Base-by-base conservation (phyloP, 2,888 invertebrate species). In the Idaea dimidiata region DNA sequence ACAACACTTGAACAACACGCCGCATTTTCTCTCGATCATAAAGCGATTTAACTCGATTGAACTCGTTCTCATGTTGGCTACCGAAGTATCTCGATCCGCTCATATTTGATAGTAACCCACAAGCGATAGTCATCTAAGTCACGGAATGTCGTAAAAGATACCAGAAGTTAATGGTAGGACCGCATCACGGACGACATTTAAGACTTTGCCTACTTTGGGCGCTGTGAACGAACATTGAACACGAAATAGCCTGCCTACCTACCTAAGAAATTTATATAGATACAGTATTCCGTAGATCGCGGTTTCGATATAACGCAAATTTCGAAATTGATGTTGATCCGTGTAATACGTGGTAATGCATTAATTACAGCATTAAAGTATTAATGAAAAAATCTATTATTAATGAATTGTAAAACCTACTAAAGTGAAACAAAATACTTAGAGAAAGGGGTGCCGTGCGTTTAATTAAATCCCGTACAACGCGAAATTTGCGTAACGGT, bases 131-230 rank as follows among this genome's bases (percentile, higher is more conserved):
- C 43, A 43, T 43, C 43, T 43, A 43, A 43, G 43, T 43, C 43
- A 43, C 43, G 43, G 10, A 43, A 43, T 43, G 76, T 72, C 77
- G 68, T 81, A 79, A 81, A 79, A 76, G 72, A 76, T 77, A 74
- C 74, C 76, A 74, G 75, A 69, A 75, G 77, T 72, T 76, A 71
- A 76, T 33, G 33, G 33, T 43, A 43, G 43, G 10, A 43, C 43
- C 43, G 43, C 43, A 43, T 43, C 43, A 43, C 43, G 43, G 43
- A 10, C 43, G 43, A 69, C 65, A 53, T 66, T 62, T 64, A 32
- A 14, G 43, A 43, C 14, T 14, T 43, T 43, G 14, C 43, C 43
- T 43, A 43, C 43, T 43, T 43, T 43, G 43, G 43, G 43, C 1
- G 43, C 43, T 43, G 43, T 43, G 43, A 43, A 43, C 43, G 6